Evolutionary conservation across 2,113 vertebrate genomes (phyloP).

Genomic region (Gymnobelideus leadbeateri): DNA sequence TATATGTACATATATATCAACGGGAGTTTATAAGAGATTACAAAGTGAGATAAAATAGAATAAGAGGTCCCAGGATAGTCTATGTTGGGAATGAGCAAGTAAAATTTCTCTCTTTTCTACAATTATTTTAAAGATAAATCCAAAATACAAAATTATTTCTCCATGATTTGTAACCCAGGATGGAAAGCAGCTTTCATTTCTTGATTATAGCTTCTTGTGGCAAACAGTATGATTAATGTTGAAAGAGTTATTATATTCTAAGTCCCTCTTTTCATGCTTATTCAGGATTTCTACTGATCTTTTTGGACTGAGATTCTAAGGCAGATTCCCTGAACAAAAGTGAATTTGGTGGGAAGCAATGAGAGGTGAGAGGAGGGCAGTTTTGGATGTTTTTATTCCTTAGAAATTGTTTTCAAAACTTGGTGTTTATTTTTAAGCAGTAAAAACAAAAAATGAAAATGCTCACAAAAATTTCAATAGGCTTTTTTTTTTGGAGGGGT

Average conservation of each 20-base stretch:
- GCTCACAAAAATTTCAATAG: neutral
- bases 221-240: conserved; percentile 71
- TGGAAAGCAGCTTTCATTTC: conserved; percentile 66
- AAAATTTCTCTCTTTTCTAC: neutral
- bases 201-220: conserved; percentile 74
- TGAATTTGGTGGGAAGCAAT: conserved; percentile 44
- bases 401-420: conserved; percentile 31
- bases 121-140: conserved; percentile 47
- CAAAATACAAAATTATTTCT: conserved; percentile 66
- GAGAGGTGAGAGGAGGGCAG: conserved; percentile 7
- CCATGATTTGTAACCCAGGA: conserved; percentile 68
- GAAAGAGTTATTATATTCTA: conserved; percentile 69
- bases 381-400: conserved; percentile 21
- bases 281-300: conserved; percentile 61
- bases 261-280: conserved; percentile 50
- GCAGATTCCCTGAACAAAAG: conserved; percentile 59
- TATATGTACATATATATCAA: neutral
- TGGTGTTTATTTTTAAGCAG: conserved; percentile 44
- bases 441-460: neutral
- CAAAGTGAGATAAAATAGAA: neutral
- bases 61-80: neutral
- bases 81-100: neutral
- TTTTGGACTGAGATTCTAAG: conserved; percentile 43
- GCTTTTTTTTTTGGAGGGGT: neutral
- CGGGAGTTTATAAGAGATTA: neutral